Percentiles rank a stretch among this genome's conserved stretches.
phyloP scores from a whole-genome alignment of 2,113 vertebrate genomes.

The Ornithorhynchus anatinus region DNA sequence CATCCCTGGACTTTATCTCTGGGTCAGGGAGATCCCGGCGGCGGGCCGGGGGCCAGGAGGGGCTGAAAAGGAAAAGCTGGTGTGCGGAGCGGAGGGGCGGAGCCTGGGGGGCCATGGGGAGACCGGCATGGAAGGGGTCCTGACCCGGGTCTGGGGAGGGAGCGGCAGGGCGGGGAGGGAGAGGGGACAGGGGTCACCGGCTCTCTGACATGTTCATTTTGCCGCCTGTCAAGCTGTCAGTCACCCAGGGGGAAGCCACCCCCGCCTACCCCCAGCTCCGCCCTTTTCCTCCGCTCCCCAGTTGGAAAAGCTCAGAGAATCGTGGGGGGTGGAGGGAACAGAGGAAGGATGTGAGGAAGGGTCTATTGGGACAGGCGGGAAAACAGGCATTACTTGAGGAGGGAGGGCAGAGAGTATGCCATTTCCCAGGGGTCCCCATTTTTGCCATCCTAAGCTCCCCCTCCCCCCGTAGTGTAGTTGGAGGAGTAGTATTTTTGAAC shows the following conservation, averaged over 20 bases:
- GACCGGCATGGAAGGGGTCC: constrained; percentile 1
- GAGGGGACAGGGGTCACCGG: background rate
- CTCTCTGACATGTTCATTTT: constrained; percentile 66
- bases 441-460: background rate
- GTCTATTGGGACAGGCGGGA: background rate
- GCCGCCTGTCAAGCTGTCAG: constrained; percentile 39
- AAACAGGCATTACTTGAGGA: background rate
- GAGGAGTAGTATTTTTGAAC: no score
- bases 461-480: no score
- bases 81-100: no score
- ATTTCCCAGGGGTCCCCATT: background rate
- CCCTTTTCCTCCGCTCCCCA: constrained; percentile 25
- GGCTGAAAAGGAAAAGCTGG: no score
- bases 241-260: constrained; percentile 16
- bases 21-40: no score
- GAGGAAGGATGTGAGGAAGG: background rate
- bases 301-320: no score
- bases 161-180: background rate
- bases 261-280: constrained; percentile 17
- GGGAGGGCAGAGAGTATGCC: background rate
- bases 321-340: background rate
- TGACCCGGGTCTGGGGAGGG: background rate
- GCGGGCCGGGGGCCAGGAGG: no score
- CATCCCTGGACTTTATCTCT: no score
- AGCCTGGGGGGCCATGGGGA: no score